Base-by-base conservation (phyloP, 2,797 vertebrate species). In the Neoniphon sammara region DNA sequence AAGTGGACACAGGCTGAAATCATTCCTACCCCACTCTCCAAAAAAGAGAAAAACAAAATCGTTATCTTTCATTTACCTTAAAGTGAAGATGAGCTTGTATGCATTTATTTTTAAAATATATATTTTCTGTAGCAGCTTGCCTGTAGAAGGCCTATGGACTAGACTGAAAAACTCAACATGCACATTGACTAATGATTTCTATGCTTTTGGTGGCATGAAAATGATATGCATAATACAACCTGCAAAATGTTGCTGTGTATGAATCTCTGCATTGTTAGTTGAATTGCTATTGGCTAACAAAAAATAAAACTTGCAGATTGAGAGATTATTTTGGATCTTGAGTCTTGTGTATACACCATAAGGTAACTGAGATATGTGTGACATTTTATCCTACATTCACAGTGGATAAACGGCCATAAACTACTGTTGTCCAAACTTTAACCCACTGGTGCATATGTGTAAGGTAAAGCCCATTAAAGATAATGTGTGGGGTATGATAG, bases 281-380 rank as follows among this genome's bases (percentile, higher is more conserved):
- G 30, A 4, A 34, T 36, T 14, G 71, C 18, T 18, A 44, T 23
- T 68, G 18, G 10, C 66, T 60, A 64, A 44, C 9, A 7, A 80
- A 4, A 15, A 87, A 71, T 78, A 82, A 85, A 88, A 39, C 8
- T 20, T 73, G 4, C 17, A 73, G 52, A 73, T 57, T 82, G 31
- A 11, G n/a, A 57, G 7, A 17, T 50, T 50, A 8, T n/a, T 27
- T 50, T 50, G 47, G 9, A 50, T 18, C 20, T 34, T 34, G 31
- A 8, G 31, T 6, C 31, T 34, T 34, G 31, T 34, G 31, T 34
- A 8, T 34, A 8, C 31, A 34, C 31, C 31, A 42, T 42, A 42
- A 42, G 5, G 7, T 50, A 50, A n/a, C 47, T 20, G 10, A 50
- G 47, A 21, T 50, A 47, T 17, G 14, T 47, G 18, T 47, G 46